Percentiles rank a stretch among this genome's conserved stretches.
These are phyloP conservation scores for Marcusenius ussheri DNA, from an alignment of 2,113 vertebrate species.

Conservation along the genomic window DNA sequence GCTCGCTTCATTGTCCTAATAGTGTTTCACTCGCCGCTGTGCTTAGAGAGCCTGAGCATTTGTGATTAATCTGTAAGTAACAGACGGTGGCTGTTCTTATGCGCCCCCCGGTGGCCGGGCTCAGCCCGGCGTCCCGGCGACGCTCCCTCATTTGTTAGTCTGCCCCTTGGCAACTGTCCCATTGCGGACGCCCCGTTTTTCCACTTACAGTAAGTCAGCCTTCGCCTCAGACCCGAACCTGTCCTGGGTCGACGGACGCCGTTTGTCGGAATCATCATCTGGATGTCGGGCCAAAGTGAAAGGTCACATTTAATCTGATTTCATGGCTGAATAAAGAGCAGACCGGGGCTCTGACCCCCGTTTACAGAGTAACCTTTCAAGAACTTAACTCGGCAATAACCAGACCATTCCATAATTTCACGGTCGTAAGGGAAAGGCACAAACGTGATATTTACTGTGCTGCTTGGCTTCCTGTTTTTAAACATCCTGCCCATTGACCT, in stretches of 20 bases:
- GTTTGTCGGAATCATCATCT: neutral
- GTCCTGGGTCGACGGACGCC: neutral
- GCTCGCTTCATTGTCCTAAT: neutral
- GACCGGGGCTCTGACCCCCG: neutral
- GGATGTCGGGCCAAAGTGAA: neutral
- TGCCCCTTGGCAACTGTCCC: neutral
- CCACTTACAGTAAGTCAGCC: neutral
- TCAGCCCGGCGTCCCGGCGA: neutral
- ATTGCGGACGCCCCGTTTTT: neutral
- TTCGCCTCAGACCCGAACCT: neutral
- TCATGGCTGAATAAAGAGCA: neutral
- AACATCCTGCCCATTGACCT: neutral
- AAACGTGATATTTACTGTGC: neutral
- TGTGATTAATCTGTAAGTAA: neutral
- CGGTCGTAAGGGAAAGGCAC: neutral
- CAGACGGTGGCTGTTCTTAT: neutral
- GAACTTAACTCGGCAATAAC: neutral
- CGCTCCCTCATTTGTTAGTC: neutral
- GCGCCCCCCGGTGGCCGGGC: neutral
- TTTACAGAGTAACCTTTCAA: neutral
- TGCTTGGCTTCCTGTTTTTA: neutral
- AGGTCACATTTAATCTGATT: conserved; percentile 2
- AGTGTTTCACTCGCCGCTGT: neutral
- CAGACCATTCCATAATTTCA: neutral
- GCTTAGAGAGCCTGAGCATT: neutral